phyloP scores from a whole-genome alignment of 2,113 vertebrate species.

The Cynocephalus volans region DNA sequence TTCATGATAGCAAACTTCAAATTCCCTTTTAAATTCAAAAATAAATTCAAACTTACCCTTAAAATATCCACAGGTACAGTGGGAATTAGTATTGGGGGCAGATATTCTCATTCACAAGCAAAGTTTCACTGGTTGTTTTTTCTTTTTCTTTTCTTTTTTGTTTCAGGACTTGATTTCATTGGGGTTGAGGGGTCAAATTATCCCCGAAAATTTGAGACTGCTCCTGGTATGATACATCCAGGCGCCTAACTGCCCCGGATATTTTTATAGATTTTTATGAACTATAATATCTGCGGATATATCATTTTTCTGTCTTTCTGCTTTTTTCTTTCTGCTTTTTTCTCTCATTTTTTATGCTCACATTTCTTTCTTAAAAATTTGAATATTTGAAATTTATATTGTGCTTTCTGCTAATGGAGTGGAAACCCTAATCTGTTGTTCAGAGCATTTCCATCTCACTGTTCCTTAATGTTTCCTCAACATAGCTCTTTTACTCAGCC shows the following conservation, averaged over 20 bases:
- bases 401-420: constrained; percentile 78
- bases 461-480: neutral
- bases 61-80: constrained; percentile 88
- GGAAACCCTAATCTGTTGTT: neutral
- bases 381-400: constrained; percentile 68
- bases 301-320: constrained; percentile 81
- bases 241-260: constrained; percentile 90
- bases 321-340: constrained; percentile 72
- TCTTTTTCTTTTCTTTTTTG: constrained; percentile 87
- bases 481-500: neutral
- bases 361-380: constrained; percentile 51
- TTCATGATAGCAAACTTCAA: constrained; percentile 55
- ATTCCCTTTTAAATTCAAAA: constrained; percentile 75
- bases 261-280: constrained; percentile 83
- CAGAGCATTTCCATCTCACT: constrained; percentile 49
- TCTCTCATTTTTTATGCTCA: constrained; percentile 47
- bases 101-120: constrained; percentile 72
- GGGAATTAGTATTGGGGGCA: constrained; percentile 77
- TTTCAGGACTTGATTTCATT: constrained; percentile 96
- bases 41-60: constrained; percentile 70
- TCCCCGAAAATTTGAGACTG: constrained; percentile 96
- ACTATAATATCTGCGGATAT: constrained; percentile 87
- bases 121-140: constrained; percentile 88
- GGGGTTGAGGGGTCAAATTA: constrained; percentile 96
- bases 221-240: constrained; percentile 94